These are phyloP conservation scores for Flexamia atlantica DNA, from an alignment of 2,888 invertebrate genomes.

Conservation along the genomic window DNA sequence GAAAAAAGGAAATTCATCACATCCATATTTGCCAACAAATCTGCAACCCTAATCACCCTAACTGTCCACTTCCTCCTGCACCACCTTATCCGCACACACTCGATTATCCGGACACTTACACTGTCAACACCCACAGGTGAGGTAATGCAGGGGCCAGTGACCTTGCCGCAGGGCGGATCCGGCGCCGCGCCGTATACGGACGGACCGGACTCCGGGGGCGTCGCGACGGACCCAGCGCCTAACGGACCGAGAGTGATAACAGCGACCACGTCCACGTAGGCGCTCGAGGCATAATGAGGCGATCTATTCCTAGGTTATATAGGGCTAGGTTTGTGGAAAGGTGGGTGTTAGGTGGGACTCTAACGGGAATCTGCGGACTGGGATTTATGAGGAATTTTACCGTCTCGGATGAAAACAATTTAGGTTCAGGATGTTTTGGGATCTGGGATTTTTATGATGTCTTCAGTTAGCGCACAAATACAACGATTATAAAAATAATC, in stretches of 20 bases:
- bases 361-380: neutral
- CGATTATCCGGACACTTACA: neutral
- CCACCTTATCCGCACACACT: neutral
- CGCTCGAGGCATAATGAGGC: constrained; percentile 12
- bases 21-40: neutral
- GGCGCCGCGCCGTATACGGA: neutral
- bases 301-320: constrained; percentile 7
- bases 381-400: too few relatives aligned
- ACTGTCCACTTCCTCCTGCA: neutral
- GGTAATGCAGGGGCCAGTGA: constrained; percentile 44
- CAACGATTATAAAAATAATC: too few relatives aligned
- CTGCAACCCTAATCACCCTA: neutral
- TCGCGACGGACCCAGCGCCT: neutral
- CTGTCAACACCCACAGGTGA: constrained; percentile 4
- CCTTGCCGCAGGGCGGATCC: constrained; percentile 50
- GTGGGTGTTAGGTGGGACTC: neutral
- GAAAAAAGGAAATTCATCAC: too few relatives aligned
- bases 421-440: too few relatives aligned
- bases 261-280: too few relatives aligned
- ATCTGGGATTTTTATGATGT: too few relatives aligned
- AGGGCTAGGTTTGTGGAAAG: constrained; percentile 10
- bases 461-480: too few relatives aligned
- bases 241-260: constrained; percentile 23
- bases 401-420: too few relatives aligned
- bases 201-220: neutral